Percentiles rank a stretch among this genome's conserved stretches.
phyloP scores from a whole-genome alignment of 2,113 vertebrate species.

The Saguinus midas region DNA sequence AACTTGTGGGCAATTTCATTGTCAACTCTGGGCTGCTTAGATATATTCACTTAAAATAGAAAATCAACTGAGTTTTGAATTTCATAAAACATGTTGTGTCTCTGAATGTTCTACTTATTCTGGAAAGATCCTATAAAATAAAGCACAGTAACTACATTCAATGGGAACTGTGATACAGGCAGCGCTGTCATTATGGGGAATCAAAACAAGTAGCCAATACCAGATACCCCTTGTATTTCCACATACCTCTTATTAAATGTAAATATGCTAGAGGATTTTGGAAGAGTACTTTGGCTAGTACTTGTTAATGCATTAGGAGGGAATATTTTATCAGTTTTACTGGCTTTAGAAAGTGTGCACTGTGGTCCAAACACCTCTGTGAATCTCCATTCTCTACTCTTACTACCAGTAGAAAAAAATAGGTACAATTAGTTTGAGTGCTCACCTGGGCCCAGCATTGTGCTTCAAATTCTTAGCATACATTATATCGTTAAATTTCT shows the following conservation, averaged over 20 bases:
- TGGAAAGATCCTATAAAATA: neutral
- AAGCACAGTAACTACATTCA: neutral
- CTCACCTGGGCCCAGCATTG: neutral
- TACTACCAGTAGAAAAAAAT: neutral
- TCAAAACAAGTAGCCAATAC: neutral
- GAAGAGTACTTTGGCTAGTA: neutral
- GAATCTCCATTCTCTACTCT: neutral
- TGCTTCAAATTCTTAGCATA: neutral
- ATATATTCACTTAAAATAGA: neutral
- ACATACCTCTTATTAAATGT: neutral
- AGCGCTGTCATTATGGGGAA: neutral
- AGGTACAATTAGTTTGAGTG: neutral
- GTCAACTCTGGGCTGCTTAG: neutral
- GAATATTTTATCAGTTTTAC: neutral
- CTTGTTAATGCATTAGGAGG: neutral
- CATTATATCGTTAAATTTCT: neutral
- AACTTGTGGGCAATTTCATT: neutral
- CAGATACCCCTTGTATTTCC: neutral
- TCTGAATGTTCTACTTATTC: neutral
- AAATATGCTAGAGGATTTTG: neutral
- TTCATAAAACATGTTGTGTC: conserved; percentile 25
- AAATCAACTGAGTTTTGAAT: conserved; percentile 49
- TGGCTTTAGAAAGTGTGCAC: neutral
- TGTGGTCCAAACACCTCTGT: neutral
- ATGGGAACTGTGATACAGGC: neutral